Evolutionary conservation across 2,888 invertebrate genomes (phyloP).

Genomic region (Stomorhina lunata): DNA sequence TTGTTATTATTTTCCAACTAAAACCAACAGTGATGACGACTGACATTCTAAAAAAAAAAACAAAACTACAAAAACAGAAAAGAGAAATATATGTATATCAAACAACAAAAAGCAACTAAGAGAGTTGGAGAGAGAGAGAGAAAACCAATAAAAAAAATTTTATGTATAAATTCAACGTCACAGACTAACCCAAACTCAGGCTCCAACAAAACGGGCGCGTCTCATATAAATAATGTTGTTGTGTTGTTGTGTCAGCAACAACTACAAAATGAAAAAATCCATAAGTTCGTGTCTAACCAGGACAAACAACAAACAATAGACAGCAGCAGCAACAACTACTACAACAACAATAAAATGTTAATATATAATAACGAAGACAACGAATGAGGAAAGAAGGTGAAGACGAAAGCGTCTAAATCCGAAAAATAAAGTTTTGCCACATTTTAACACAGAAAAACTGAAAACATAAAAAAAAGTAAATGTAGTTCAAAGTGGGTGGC

Average conservation of each 20-base stretch:
- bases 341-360: not conserved
- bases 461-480: not conserved
- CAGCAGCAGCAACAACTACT: conserved; percentile 2
- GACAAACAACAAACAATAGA: conserved; percentile 42
- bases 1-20: not conserved
- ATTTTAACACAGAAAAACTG: not conserved
- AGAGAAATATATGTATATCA: no score
- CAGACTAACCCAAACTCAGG: conserved; percentile 32
- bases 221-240: not conserved
- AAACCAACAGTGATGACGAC: conserved; percentile 25
- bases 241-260: not conserved
- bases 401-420: not conserved
- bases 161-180: no score
- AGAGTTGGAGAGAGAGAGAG: not conserved
- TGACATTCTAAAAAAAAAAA: not conserved
- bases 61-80: not conserved
- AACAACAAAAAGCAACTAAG: not conserved
- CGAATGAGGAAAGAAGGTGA: not conserved
- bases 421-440: conserved; percentile 15
- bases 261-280: conserved; percentile 12
- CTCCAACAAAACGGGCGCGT: conserved; percentile 42
- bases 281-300: conserved; percentile 54
- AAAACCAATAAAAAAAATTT: not conserved
- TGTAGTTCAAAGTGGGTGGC: conserved; percentile 1
- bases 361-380: not conserved